phyloP scores from a whole-genome alignment of 2,797 vertebrate species.

The Microctenopoma steveboyesi region DNA sequence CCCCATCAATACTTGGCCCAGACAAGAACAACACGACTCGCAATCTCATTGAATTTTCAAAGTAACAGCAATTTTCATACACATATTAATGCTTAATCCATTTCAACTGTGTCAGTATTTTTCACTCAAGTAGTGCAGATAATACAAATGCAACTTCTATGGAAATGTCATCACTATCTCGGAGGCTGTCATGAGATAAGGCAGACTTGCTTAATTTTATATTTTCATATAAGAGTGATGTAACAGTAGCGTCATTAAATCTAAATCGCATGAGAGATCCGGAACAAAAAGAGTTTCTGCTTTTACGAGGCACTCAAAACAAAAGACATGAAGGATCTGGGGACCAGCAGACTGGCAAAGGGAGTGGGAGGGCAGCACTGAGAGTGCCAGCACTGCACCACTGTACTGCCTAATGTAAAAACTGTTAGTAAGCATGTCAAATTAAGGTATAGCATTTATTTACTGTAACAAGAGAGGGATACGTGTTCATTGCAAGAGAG shows the following conservation, averaged over 20 bases:
- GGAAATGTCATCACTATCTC: conserved; percentile 41
- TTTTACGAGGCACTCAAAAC: conserved; percentile 37
- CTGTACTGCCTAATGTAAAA: not conserved
- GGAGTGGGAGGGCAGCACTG: conserved; percentile 1
- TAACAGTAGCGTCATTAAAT: conserved; percentile 40
- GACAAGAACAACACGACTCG: not conserved
- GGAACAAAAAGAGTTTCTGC: not conserved
- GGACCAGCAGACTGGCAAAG: conserved; percentile 34
- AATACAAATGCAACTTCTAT: conserved; percentile 23
- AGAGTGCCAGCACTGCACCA: conserved; percentile 10
- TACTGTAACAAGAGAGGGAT: not conserved
- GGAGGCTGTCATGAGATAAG: conserved; percentile 32
- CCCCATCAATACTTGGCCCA: conserved; percentile 17
- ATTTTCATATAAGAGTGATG: conserved; percentile 42
- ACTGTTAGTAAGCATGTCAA: not conserved
- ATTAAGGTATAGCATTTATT: not conserved
- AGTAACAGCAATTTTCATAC: conserved; percentile 12
- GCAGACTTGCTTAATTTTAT: conserved; percentile 29
- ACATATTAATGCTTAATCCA: conserved; percentile 29
- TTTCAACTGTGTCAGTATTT: conserved; percentile 8
- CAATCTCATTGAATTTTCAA: conserved; percentile 11
- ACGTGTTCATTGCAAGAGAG: too few species aligned
- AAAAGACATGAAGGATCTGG: conserved; percentile 25
- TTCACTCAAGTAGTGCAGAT: not conserved
- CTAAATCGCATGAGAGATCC: conserved; percentile 30